Evolutionary conservation across 2,888 invertebrate species (phyloP).

Genomic region (Syrista parreyssii): DNA sequence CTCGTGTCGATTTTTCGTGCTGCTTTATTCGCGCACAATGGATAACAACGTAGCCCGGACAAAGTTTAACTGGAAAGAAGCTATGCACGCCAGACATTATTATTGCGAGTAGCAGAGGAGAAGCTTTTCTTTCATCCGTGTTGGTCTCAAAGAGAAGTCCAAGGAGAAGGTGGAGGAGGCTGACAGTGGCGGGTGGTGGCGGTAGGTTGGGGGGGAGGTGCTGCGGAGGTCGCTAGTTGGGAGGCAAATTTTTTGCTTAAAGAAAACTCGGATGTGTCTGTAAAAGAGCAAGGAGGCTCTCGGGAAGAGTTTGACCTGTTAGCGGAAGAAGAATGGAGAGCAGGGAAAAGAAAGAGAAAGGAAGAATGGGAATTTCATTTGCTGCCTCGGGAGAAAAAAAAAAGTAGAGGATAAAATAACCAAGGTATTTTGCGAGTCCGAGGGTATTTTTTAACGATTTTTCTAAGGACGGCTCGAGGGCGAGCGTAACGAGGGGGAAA

Average conservation of each 20-base stretch:
- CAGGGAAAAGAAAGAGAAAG: neutral
- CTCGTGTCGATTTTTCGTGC: neutral
- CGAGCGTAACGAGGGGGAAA: neutral
- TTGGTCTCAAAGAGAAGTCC: neutral
- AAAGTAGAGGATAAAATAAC: neutral
- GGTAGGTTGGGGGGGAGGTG: fast-evolving
- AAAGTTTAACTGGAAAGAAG: neutral
- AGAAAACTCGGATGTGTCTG: neutral
- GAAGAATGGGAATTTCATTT: neutral
- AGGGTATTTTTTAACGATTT: neutral
- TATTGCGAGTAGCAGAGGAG: neutral
- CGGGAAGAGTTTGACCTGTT: neutral
- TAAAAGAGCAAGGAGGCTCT: neutral
- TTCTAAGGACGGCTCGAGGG: neutral
- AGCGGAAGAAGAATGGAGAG: neutral
- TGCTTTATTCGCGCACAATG: neutral
- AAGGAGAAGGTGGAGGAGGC: neutral
- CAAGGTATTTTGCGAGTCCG: neutral
- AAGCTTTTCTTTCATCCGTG: neutral
- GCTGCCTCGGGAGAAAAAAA: neutral
- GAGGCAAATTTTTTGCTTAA: neutral
- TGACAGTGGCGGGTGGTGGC: too few relatives aligned
- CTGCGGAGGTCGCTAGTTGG: too few relatives aligned
- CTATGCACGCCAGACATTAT: neutral
- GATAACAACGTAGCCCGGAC: neutral